Evolutionary conservation across 1,140 invertebrate genomes (phyloP).

Genomic region (Neodiprion fabricii): DNA sequence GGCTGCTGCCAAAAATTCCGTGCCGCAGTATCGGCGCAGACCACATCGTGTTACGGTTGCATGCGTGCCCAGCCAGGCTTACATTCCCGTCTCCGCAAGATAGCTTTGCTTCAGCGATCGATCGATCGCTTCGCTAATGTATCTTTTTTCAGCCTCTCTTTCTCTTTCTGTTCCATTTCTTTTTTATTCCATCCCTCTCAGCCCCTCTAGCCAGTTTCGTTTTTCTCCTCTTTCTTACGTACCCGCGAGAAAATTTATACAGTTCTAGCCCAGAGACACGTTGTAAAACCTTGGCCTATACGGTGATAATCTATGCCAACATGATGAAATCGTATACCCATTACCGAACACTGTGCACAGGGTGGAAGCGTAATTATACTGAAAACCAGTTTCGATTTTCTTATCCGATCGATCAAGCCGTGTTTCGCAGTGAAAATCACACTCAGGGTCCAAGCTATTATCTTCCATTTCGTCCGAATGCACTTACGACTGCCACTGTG

Average conservation of each 20-base stretch:
- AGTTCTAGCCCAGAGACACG: not conserved
- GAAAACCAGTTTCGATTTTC: too few relatives aligned
- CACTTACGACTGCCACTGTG: too few relatives aligned
- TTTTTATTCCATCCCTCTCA: too few relatives aligned
- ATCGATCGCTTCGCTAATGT: slow-evolving; percentile 1
- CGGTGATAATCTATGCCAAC: not conserved
- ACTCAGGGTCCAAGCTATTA: not conserved
- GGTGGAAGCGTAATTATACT: too few relatives aligned
- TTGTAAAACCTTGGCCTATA: not conserved
- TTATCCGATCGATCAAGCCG: not conserved
- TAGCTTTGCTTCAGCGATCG: not conserved
- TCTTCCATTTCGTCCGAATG: too few relatives aligned
- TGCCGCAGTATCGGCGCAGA: slow-evolving; percentile 4
- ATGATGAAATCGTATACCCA: not conserved
- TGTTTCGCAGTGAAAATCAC: slow-evolving; percentile 3
- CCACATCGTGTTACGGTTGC: slow-evolving; percentile 6
- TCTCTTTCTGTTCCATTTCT: too few relatives aligned
- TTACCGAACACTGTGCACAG: not conserved
- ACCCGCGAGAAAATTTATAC: not conserved
- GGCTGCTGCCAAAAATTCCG: slow-evolving; percentile 24
- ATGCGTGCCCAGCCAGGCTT: slow-evolving; percentile 3
- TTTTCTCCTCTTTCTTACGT: too few relatives aligned
- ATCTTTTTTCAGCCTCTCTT: not conserved
- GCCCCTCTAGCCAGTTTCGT: too few relatives aligned
- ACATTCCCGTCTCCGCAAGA: not conserved